These are phyloP conservation scores for Gracilinanus agilis DNA, from an alignment of 2,113 vertebrate genomes.

Conservation along the genomic window DNA sequence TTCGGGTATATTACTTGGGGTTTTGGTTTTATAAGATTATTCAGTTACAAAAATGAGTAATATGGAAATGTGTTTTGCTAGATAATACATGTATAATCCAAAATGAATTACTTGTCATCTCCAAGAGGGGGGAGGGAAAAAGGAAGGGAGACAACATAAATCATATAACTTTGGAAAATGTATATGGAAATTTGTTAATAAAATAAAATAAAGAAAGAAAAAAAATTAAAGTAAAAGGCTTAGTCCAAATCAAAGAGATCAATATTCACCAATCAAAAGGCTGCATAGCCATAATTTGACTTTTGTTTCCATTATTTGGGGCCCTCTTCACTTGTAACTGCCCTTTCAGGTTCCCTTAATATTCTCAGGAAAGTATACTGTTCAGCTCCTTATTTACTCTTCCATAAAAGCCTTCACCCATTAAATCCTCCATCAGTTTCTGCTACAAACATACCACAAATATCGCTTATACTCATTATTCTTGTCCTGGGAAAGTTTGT, in stretches of 20 bases:
- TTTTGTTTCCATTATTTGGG: not conserved
- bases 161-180: too few species aligned
- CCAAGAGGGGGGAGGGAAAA: too few species aligned
- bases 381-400: not conserved
- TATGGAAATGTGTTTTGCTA: too few species aligned
- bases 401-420: not conserved
- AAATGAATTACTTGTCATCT: too few species aligned
- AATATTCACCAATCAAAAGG: not conserved
- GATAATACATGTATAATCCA: too few species aligned
- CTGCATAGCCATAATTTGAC: not conserved
- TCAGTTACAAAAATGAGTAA: too few species aligned
- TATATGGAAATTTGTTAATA: too few species aligned
- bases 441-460: not conserved
- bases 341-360: conserved; percentile 12
- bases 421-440: not conserved
- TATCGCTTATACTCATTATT: conserved; percentile 27
- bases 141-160: too few species aligned
- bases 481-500: not conserved
- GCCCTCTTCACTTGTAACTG: not conserved
- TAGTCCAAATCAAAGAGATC: conserved; percentile 29
- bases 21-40: too few species aligned
- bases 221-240: not conserved
- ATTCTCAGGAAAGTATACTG: not conserved
- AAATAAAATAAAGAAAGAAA: too few species aligned
- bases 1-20: too few species aligned